Evolutionary conservation across 2,113 vertebrate genomes (phyloP).

Genomic region (Acrocephalus kingi): DNA sequence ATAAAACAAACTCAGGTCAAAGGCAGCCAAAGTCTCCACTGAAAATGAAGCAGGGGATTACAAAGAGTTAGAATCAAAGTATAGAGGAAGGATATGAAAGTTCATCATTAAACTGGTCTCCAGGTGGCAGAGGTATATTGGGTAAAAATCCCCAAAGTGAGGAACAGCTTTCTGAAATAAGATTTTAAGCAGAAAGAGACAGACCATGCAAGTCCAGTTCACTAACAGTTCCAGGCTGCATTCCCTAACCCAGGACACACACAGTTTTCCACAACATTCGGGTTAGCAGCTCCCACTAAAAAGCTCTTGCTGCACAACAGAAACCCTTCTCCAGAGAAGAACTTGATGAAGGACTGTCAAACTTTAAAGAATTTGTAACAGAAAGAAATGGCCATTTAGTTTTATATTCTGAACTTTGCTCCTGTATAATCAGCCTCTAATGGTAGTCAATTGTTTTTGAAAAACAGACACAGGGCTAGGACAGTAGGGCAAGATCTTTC

Average conservation of each 20-base stretch:
- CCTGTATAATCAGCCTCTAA: not conserved
- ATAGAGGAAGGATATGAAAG: not conserved
- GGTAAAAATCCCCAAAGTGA: not conserved
- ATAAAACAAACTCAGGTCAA: not conserved
- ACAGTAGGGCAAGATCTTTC: not conserved
- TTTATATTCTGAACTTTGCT: not conserved
- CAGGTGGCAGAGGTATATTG: not conserved
- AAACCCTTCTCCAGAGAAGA: not conserved
- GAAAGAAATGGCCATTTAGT: not conserved
- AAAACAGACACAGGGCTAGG: not conserved
- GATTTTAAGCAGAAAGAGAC: not conserved
- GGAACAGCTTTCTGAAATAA: not conserved
- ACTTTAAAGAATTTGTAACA: not conserved
- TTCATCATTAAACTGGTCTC: not conserved
- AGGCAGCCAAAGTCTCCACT: not conserved
- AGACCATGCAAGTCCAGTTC: not conserved
- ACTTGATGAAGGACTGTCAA: not conserved
- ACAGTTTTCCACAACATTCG: not conserved
- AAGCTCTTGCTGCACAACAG: not conserved
- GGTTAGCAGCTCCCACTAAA: not conserved
- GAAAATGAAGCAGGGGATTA: not conserved
- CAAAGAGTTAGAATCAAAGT: not conserved
- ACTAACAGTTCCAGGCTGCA: not conserved
- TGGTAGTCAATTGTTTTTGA: not conserved
- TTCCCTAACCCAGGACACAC: not conserved